A percentile compares a stretch with the other conserved stretches of the same genome.
Conservation (phyloP, 1,140 invertebrate genomes). For the Colletes latitarsis region DNA sequence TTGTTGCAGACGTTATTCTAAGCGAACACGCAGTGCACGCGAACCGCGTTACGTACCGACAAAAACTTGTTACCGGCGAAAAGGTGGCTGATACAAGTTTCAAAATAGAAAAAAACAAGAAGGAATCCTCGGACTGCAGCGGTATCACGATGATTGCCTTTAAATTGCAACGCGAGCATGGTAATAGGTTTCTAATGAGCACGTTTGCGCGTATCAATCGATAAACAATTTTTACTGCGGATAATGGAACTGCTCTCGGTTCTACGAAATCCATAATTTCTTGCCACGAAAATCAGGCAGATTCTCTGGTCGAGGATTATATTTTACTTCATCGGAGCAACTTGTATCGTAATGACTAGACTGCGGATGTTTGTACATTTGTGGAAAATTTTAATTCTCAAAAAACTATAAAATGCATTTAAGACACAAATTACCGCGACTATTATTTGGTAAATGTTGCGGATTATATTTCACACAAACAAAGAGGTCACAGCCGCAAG, state of each 20-base stretch:
- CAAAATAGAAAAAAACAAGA: neutral
- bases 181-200: slow-evolving; percentile 59
- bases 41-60: slow-evolving; percentile 23
- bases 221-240: slow-evolving; percentile 57
- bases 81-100: neutral
- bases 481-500: no score
- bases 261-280: slow-evolving; percentile 28
- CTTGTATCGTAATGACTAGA: no score
- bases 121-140: neutral
- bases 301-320: neutral
- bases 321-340: no score
- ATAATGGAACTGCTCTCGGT: neutral
- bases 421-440: no score
- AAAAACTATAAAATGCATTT: no score
- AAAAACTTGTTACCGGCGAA: slow-evolving; percentile 17
- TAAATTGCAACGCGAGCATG: slow-evolving; percentile 35
- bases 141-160: slow-evolving; percentile 37
- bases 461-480: no score
- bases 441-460: no score
- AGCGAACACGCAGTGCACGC: slow-evolving; percentile 1
- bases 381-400: no score
- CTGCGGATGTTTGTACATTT: no score
- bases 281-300: slow-evolving; percentile 46
- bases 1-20: slow-evolving; percentile 33
- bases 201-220: slow-evolving; percentile 46